These are phyloP conservation scores for Catajapyx aquilonaris DNA, from an alignment of 1,140 invertebrate genomes.

Conservation along the genomic window DNA sequence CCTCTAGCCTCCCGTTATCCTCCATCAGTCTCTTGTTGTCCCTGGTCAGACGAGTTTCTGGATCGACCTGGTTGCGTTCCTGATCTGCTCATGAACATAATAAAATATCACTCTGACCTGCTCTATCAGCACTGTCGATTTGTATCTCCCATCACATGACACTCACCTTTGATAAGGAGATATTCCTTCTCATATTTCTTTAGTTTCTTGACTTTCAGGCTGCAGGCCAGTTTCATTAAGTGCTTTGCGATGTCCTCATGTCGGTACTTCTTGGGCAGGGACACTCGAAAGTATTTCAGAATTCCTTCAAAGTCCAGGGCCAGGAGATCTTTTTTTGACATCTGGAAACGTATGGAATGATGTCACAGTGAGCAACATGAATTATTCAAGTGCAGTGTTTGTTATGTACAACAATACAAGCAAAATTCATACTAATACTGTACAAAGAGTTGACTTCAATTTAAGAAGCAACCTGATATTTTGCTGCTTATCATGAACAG, in stretches of 20 bases:
- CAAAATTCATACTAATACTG: slow-evolving; percentile 2
- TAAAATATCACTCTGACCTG: background rate
- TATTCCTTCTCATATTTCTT: slow-evolving; percentile 94
- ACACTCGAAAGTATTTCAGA: slow-evolving; percentile 80
- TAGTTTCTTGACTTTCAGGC: slow-evolving; percentile 80
- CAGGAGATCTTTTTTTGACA: slow-evolving; percentile 79
- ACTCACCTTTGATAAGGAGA: slow-evolving; percentile 37
- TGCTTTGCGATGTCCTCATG: slow-evolving; percentile 70
- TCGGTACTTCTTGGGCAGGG: slow-evolving; percentile 86
- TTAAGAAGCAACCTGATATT: background rate
- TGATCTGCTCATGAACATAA: slow-evolving; percentile 17
- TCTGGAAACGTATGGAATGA: slow-evolving; percentile 24
- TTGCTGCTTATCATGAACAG: no score
- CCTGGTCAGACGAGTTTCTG: slow-evolving; percentile 29
- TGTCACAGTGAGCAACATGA: slow-evolving; percentile 1
- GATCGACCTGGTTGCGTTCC: slow-evolving; percentile 30
- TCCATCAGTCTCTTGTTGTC: slow-evolving; percentile 31
- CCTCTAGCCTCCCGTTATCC: slow-evolving; percentile 30
- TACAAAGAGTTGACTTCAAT: background rate
- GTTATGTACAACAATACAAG: slow-evolving; percentile 3
- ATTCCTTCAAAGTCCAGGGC: slow-evolving; percentile 89
- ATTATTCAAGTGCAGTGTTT: slow-evolving; percentile 5
- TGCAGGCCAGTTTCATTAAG: slow-evolving; percentile 73
- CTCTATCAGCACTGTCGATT: background rate
- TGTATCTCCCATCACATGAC: background rate